Percentiles rank a stretch among this genome's conserved stretches.
phyloP scores from a whole-genome alignment of 2,888 invertebrate species.

The Acanthoscelides obtectus region DNA sequence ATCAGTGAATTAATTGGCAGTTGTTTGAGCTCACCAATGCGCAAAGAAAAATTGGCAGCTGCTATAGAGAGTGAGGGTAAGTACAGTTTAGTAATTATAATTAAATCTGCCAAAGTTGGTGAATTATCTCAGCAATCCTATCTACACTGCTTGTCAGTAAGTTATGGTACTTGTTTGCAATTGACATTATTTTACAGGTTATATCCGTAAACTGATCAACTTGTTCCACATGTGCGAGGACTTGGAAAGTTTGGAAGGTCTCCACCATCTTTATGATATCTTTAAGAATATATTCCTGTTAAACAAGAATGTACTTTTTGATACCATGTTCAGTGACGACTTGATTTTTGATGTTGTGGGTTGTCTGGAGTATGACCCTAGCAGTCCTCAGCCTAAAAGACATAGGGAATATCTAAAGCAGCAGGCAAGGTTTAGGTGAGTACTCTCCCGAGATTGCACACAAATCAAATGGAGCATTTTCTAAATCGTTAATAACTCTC shows the following conservation, averaged over 20 bases:
- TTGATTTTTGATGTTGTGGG: constrained; percentile 97
- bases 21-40: constrained; percentile 81
- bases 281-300: constrained; percentile 98
- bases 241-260: constrained; percentile 87
- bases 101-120: no score
- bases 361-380: constrained; percentile 96
- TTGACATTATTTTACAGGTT: constrained; percentile 57
- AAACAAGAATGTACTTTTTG: constrained; percentile 95
- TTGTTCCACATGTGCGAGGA: constrained; percentile 98
- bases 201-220: constrained; percentile 90
- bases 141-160: no score
- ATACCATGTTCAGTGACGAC: constrained; percentile 96
- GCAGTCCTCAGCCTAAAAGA: constrained; percentile 76
- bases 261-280: constrained; percentile 95
- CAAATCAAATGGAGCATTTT: no score
- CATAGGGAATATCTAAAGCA: constrained; percentile 95
- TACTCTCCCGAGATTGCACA: no score
- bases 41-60: constrained; percentile 91
- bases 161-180: no score
- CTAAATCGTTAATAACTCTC: no score
- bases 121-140: no score
- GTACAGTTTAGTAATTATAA: background rate
- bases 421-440: constrained; percentile 69
- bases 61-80: constrained; percentile 81
- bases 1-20: constrained; percentile 89